Percentiles rank a stretch among this genome's conserved stretches.
Conservation (phyloP, 2,888 invertebrate genomes). For the Cantharis rustica region DNA sequence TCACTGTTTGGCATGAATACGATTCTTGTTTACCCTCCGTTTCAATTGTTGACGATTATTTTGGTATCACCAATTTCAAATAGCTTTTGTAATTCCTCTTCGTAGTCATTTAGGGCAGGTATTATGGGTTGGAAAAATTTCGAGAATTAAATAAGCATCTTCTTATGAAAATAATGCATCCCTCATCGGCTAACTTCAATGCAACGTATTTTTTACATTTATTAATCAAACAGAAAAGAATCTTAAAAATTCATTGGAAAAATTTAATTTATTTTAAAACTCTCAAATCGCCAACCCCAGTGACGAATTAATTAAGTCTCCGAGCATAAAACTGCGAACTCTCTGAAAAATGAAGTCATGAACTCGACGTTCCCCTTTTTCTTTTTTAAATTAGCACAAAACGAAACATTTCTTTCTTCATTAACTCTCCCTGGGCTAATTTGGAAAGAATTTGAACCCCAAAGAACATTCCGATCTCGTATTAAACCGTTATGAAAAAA, state of each 20-base stretch:
- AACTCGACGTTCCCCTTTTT: slow-evolving; percentile 48
- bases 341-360: slow-evolving; percentile 51
- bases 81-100: neutral
- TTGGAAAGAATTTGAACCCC: slow-evolving; percentile 57
- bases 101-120: neutral
- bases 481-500: slow-evolving; percentile 34
- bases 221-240: slow-evolving; percentile 38
- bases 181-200: neutral
- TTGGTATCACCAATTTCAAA: slow-evolving; percentile 13
- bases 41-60: slow-evolving; percentile 18
- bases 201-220: slow-evolving; percentile 9
- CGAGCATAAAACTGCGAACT: slow-evolving; percentile 49
- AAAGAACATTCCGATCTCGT: slow-evolving; percentile 52
- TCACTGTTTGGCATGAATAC: slow-evolving; percentile 26
- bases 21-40: slow-evolving; percentile 11
- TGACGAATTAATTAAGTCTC: slow-evolving; percentile 58
- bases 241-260: slow-evolving; percentile 50
- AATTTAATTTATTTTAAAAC: slow-evolving; percentile 52
- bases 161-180: neutral
- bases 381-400: slow-evolving; percentile 57
- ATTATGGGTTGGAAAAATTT: neutral
- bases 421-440: slow-evolving; percentile 58
- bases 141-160: neutral
- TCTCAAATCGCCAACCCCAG: slow-evolving; percentile 44
- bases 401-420: slow-evolving; percentile 59